Conservation (phyloP, 2,888 invertebrate species). For the Octodonta nipae region DNA sequence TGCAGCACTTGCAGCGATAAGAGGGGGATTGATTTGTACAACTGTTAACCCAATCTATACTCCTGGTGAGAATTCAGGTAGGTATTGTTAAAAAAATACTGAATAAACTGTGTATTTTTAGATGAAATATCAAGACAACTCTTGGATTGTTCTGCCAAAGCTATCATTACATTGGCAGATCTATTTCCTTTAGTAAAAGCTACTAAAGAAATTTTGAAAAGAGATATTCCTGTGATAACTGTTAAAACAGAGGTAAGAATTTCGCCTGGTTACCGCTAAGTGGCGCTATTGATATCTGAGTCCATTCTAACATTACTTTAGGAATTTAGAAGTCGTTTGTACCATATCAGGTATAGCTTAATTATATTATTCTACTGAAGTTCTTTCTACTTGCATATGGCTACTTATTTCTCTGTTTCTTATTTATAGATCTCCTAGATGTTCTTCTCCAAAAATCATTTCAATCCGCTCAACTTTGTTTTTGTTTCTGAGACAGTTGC, state of each 20-base stretch:
- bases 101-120: slow-evolving; percentile 30
- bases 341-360: too few species aligned
- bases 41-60: slow-evolving; percentile 66
- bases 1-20: slow-evolving; percentile 49
- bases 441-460: too few species aligned
- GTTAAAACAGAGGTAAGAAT: slow-evolving; percentile 35
- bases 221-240: slow-evolving; percentile 39
- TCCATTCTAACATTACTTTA: too few species aligned
- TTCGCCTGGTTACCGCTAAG: too few species aligned
- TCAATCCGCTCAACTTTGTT: too few species aligned
- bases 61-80: slow-evolving; percentile 16
- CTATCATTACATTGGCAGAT: slow-evolving; percentile 45
- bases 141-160: slow-evolving; percentile 45
- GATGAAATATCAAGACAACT: slow-evolving; percentile 58
- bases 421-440: too few species aligned
- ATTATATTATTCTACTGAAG: too few species aligned
- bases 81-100: not conserved
- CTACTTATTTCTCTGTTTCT: too few species aligned
- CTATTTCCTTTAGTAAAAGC: slow-evolving; percentile 41
- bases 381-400: too few species aligned
- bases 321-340: too few species aligned
- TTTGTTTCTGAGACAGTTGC: too few species aligned
- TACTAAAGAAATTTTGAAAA: slow-evolving; percentile 30
- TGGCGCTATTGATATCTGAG: too few species aligned
- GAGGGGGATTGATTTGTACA: slow-evolving; percentile 56